Base-by-base conservation (phyloP, 2,888 invertebrate species). In the Azorinus chamasolen region DNA sequence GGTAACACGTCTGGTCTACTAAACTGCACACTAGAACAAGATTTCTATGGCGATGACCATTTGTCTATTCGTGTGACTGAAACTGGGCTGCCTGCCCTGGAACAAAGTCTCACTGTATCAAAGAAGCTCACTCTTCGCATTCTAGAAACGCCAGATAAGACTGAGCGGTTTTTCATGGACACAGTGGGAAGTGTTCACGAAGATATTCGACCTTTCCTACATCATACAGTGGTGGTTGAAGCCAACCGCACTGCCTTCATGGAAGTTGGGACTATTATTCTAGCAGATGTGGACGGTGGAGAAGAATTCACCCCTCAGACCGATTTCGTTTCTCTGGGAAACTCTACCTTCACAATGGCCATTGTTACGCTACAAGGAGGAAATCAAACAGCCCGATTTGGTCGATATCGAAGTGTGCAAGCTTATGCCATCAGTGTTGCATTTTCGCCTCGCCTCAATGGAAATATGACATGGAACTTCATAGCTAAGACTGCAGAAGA, bases 31-130 rank as follows among this genome's bases (percentile, higher is more conserved):
- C 74, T 79, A 0, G 53, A 70, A 10, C 41, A 72, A 20, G 75
- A 86, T 50, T 86, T 82, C 39, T 71, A 69, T 55, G 86, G 86
- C 2, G 20, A 54, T 6, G 68, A 79, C 48, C 14, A 25, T 8
- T 71, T 83, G 8, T 61, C 58, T 18, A 39, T 85, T 1, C 63
- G 53, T 6, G 54, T 85, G 12, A 73, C 73, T 14, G 83, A 73
- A 53, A 48, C 50, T 6, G 79, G 79, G 10, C 50, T 80, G 2
- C 63, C 75, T 4, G 20, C 39, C 10, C 53, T n/a, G 25, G 79
- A 66, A 59, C 37, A 70, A n/a, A 12, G 66, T n/a, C 48, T 71
- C 2, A 43, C 37, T 20, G 37, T 46, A 25, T 46, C 58, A 48
- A 66, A 48, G 24, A 51, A n/a, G 25, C 55, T 79, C 18, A 45